phyloP scores from a whole-genome alignment of 2,113 vertebrate species.

The Theropithecus gelada region DNA sequence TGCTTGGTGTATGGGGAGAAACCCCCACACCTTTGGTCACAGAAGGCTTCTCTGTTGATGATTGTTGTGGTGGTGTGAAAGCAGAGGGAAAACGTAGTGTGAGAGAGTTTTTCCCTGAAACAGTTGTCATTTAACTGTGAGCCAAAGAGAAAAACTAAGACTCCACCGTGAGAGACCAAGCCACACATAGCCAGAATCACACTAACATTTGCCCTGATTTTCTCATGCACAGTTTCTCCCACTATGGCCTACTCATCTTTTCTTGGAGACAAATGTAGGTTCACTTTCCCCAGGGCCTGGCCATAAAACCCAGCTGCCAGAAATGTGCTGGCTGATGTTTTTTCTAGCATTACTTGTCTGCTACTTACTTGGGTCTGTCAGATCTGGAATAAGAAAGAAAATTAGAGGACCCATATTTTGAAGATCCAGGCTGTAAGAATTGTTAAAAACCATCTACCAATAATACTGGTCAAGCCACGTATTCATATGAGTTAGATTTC shows the following conservation, averaged over 20 bases:
- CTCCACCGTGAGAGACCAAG: background rate
- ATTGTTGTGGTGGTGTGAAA: no score
- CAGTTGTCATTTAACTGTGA: background rate
- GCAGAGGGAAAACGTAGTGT: no score
- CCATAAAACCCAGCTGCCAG: background rate
- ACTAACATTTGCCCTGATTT: background rate
- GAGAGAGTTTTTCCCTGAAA: no score
- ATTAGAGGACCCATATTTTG: background rate
- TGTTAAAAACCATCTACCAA: background rate
- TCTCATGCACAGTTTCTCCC: background rate
- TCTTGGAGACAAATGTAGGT: background rate
- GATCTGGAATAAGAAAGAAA: background rate
- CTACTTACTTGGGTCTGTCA: background rate
- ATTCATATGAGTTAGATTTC: background rate
- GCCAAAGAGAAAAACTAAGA: background rate
- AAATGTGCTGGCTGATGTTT: background rate
- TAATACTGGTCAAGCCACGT: background rate
- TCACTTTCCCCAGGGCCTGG: conserved; percentile 30
- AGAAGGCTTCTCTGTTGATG: no score
- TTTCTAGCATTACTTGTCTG: background rate
- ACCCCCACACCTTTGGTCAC: no score
- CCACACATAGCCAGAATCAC: background rate
- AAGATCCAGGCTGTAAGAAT: background rate
- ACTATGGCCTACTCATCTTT: background rate
- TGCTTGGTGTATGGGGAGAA: no score